Conservation (phyloP, 2,888 invertebrate species). For the Clivina fossor region DNA sequence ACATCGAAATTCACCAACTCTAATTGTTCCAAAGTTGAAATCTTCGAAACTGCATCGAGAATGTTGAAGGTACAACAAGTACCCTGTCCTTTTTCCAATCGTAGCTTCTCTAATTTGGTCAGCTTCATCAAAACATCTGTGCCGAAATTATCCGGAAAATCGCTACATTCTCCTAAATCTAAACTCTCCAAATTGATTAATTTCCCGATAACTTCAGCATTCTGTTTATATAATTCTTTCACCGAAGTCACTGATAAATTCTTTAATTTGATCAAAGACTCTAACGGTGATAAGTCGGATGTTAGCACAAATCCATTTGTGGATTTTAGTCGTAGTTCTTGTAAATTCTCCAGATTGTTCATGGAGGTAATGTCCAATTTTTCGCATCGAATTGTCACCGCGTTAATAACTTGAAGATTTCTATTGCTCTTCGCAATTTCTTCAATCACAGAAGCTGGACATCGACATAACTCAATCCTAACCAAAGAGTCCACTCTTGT, state of each 20-base stretch:
- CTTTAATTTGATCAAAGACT: constrained; percentile 63
- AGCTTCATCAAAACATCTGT: constrained; percentile 63
- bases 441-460: constrained; percentile 71
- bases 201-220: constrained; percentile 62
- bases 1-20: constrained; percentile 84
- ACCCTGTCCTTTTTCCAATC: constrained; percentile 76
- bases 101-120: constrained; percentile 64
- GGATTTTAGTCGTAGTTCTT: constrained; percentile 75
- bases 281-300: constrained; percentile 64
- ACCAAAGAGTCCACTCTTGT: constrained; percentile 56
- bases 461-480: constrained; percentile 69
- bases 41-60: constrained; percentile 65
- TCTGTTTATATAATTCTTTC: constrained; percentile 54
- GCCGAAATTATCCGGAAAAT: constrained; percentile 70
- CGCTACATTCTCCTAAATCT: constrained; percentile 80
- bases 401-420: constrained; percentile 67
- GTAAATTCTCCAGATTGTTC: constrained; percentile 62
- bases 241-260: constrained; percentile 68
- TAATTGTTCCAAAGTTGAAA: constrained; percentile 67
- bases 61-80: constrained; percentile 65
- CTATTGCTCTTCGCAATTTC: constrained; percentile 66
- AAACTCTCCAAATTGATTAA: constrained; percentile 69
- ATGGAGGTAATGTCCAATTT: constrained; percentile 65
- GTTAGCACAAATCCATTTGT: constrained; percentile 65
- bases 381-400: constrained; percentile 72